Base-by-base conservation (phyloP, 2,113 vertebrate genomes). In the Microcebus lehilahytsara region DNA sequence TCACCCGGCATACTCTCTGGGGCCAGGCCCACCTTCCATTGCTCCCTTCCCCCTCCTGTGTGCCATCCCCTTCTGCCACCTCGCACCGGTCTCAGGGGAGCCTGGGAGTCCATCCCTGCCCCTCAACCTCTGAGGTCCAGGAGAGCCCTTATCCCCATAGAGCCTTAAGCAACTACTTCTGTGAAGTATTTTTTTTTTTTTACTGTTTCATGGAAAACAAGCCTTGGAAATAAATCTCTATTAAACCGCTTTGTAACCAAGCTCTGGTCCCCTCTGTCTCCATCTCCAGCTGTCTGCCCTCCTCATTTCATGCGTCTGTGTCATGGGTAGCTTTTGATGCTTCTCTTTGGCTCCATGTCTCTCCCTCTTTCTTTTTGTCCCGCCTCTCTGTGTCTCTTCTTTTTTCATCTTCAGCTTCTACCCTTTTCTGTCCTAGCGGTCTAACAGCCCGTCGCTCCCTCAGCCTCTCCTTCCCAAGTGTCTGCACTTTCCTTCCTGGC, bases 101-200 rank as follows among this genome's bases (percentile, higher is more conserved):
- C 96, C 98, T 88, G 95, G 95, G 97, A 89, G 97, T 96, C n/a
- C 93, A 23, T 37, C 30, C 80, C 85, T 23, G 9, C 49, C 80
- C 77, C 85, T 89, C 60, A 66, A 27, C 89, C 46, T 86, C 87
- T 96, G 83, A 96, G 93, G 93, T 89, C 91, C 84, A 93, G 58
- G 87, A 95, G 88, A 94, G 19, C 60, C 92, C 60, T 64, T 92
- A 80, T 62, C 69, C 97, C 97, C 53, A 97, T 37, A 96, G 93
- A 97, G 97, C 97, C 97, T 98, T 98, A 98, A 98, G 85, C 42
- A 13, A 96, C 98, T 98, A 99, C 99, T 99, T 99, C 99, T 99
- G 97, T 99, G 99, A 99, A 99, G 99, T 99, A 98, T 98, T 98
- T 98, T 98, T 98, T 98, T 98, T 88, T 98, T 98, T 98, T 88